Evolutionary conservation across 1,140 invertebrate species (phyloP), one percentile per base, ranked within the genome.

Genomic region (Drosophila parabipectinata): DNA sequence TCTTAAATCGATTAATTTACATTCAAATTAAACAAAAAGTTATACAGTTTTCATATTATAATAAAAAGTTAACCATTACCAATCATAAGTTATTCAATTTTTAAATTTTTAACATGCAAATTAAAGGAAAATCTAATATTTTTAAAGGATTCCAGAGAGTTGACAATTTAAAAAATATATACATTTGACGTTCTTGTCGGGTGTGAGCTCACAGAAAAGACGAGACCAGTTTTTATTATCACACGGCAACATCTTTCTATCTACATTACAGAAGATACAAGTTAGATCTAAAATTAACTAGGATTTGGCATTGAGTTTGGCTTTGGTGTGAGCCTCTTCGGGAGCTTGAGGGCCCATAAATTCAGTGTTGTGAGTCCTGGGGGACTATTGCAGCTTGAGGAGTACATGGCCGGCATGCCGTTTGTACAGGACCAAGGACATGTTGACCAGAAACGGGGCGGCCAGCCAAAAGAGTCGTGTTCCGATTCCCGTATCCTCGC

Each of bases 401-500:
- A 88, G 50, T 1, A 61, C 61, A 10, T 78, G 68, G 26, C 60
- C 59, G 44, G 64, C 78, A 24, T 87, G 79, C 10, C 63, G 45
- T 10, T 87, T 82, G 59, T 82, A 87, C 5, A 82, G 50, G 60
- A 87, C 72, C 30, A 88, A 47, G 21, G 83, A 88, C 81, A 88
- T 88, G 64, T 89, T 89, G 58, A 83, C 52, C 67, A 89, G 44
- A 14, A 88, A 73, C 3, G 83, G 79, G 18, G 83, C 79, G 6
- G 76, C 83, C n/a, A 88, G 68, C 79, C 83, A 88, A 10, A 88
- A 76, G 0, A 87, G 55, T 4, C 77, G 64, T 32, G 90, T 91
- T 32, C 90, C 90, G 37, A 91, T 91, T 51, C 90, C 90, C 18
- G 90, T 91, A 18, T 80, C 85, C 57, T 90, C 85, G n/a, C 90